phyloP scores from a whole-genome alignment of 1,140 invertebrate species.

The Acromyrmex heyeri region DNA sequence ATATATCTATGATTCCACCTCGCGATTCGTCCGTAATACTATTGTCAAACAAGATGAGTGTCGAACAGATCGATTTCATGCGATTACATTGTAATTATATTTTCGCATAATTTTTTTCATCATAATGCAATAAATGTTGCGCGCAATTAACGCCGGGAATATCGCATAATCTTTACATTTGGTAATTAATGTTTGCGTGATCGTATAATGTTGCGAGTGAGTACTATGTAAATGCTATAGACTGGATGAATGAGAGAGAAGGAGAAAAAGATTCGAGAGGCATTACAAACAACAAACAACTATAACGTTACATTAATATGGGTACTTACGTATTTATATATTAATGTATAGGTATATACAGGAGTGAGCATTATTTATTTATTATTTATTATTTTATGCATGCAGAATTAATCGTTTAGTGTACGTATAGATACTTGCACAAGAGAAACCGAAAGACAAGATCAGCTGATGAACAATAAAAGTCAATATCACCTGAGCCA shows the following conservation, averaged over 20 bases:
- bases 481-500: neutral
- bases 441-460: neutral
- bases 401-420: neutral
- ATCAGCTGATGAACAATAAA: slow-evolving; percentile 10
- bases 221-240: neutral
- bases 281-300: too few species aligned
- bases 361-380: neutral
- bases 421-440: too few species aligned
- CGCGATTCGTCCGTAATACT: too few species aligned
- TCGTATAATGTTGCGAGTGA: slow-evolving; percentile 6
- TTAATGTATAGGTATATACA: too few species aligned
- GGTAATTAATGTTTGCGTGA: slow-evolving; percentile 16
- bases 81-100: neutral
- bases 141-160: neutral
- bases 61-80: neutral
- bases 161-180: neutral
- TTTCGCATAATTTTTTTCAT: neutral
- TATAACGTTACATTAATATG: too few species aligned
- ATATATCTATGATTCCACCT: too few species aligned
- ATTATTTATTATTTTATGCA: neutral
- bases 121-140: neutral
- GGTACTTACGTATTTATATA: too few species aligned
- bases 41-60: neutral
- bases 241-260: neutral
- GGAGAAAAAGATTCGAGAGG: neutral